Evolutionary conservation across 2,797 vertebrate genomes (phyloP).

Genomic region (Pangasius djambal): DNA sequence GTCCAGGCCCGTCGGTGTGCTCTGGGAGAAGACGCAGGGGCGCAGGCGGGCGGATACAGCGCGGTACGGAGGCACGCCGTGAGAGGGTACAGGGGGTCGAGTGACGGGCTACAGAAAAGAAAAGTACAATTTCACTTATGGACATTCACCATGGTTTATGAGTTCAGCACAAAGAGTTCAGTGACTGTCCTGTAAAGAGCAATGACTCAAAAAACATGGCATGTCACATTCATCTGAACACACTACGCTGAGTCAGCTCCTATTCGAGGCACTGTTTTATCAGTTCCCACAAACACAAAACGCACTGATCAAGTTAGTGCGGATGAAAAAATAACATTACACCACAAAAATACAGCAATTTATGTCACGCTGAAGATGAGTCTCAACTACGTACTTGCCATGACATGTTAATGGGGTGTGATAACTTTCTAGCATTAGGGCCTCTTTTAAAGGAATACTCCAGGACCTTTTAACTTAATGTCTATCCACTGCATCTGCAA

Average conservation of each 20-base stretch:
- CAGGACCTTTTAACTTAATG: neutral
- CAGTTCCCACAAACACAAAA: neutral
- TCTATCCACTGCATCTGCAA: neutral
- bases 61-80: constrained; percentile 92
- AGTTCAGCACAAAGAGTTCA: constrained; percentile 35
- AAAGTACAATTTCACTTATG: constrained; percentile 10
- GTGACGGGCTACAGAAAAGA: constrained; percentile 76
- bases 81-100: constrained; percentile 89
- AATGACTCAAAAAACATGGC: constrained; percentile 37
- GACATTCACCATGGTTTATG: neutral
- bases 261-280: neutral
- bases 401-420: neutral
- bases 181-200: constrained; percentile 40
- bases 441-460: neutral
- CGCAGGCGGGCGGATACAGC: constrained; percentile 90
- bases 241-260: neutral
- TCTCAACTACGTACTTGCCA: neutral
- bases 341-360: neutral
- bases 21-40: constrained; percentile 89
- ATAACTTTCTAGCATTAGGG: neutral
- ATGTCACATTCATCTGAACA: neutral
- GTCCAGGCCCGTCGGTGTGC: constrained; percentile 95
- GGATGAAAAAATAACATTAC: neutral
- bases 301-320: neutral
- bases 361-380: neutral